phyloP scores from a whole-genome alignment of 2,888 invertebrate genomes.

The Protodeltote pygarga region DNA sequence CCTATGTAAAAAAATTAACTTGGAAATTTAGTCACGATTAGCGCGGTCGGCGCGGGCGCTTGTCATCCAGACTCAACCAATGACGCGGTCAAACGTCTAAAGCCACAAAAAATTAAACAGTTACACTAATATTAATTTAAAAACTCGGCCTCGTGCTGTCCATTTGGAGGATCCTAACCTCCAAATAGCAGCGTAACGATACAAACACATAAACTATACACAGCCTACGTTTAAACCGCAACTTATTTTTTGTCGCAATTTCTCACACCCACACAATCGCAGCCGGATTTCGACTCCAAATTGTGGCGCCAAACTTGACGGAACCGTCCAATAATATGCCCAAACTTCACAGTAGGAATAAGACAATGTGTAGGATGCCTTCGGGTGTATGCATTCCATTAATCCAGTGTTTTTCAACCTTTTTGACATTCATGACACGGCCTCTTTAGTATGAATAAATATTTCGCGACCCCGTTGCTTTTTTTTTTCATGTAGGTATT shows the following conservation, averaged over 20 bases:
- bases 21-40: too few relatives aligned
- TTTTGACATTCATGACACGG: too few relatives aligned
- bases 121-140: too few relatives aligned
- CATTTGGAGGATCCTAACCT: slow-evolving; percentile 9
- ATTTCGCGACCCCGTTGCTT: too few relatives aligned
- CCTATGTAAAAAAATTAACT: too few relatives aligned
- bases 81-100: too few relatives aligned
- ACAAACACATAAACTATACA: slow-evolving; percentile 9
- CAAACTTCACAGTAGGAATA: not conserved
- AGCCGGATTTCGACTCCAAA: slow-evolving; percentile 66
- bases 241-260: slow-evolving; percentile 37
- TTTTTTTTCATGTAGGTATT: too few relatives aligned
- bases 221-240: slow-evolving; percentile 16
- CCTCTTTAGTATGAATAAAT: too few relatives aligned
- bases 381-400: not conserved
- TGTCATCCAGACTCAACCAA: too few relatives aligned
- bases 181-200: not conserved
- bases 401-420: too few relatives aligned
- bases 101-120: not conserved
- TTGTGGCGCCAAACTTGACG: slow-evolving; percentile 73
- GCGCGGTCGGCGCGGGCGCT: too few relatives aligned
- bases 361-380: not conserved
- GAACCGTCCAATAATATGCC: slow-evolving; percentile 45
- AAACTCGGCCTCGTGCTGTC: not conserved
- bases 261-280: slow-evolving; percentile 46